These are phyloP conservation scores for Zaprionus obscuricornis DNA, from an alignment of 2,888 invertebrate species.

Conservation along the genomic window DNA sequence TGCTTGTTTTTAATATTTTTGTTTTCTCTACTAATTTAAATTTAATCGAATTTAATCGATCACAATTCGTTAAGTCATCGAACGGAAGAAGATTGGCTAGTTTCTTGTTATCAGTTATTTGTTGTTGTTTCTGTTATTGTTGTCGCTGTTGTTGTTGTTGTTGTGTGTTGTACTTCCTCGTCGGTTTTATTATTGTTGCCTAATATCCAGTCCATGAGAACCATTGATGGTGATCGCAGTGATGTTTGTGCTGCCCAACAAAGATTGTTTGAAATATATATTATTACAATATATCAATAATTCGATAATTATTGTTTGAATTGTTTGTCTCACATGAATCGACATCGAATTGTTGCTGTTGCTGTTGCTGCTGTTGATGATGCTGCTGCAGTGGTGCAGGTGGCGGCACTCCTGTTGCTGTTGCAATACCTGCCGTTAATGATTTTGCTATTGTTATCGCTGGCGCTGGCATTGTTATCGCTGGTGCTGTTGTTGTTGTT, in stretches of 20 bases:
- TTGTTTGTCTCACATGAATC: conserved; percentile 89
- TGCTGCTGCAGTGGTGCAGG: conserved; percentile 84
- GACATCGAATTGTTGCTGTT: conserved; percentile 86
- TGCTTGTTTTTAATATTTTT: conserved; percentile 18
- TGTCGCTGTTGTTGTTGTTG: neutral
- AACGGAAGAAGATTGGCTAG: conserved; percentile 11
- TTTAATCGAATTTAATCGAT: too few relatives aligned
- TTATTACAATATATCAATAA: neutral
- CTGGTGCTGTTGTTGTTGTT: neutral
- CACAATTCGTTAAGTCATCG: conserved; percentile 3
- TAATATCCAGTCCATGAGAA: conserved; percentile 92
- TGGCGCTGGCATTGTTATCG: conserved; percentile 85
- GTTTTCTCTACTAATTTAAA: neutral
- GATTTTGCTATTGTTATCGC: neutral
- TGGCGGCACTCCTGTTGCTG: too few relatives aligned
- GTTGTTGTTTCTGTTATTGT: neutral
- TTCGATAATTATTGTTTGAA: too few relatives aligned
- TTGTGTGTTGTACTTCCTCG: conserved; percentile 33
- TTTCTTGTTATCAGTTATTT: conserved; percentile 4
- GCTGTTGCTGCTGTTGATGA: conserved; percentile 80
- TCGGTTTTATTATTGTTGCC: conserved; percentile 84
- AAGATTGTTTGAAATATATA: conserved; percentile 11
- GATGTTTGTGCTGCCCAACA: conserved; percentile 87
- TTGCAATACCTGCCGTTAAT: neutral
- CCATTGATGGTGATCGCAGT: conserved; percentile 91